phyloP scores from a whole-genome alignment of 2,113 vertebrate genomes.

The Regulus satrapa region DNA sequence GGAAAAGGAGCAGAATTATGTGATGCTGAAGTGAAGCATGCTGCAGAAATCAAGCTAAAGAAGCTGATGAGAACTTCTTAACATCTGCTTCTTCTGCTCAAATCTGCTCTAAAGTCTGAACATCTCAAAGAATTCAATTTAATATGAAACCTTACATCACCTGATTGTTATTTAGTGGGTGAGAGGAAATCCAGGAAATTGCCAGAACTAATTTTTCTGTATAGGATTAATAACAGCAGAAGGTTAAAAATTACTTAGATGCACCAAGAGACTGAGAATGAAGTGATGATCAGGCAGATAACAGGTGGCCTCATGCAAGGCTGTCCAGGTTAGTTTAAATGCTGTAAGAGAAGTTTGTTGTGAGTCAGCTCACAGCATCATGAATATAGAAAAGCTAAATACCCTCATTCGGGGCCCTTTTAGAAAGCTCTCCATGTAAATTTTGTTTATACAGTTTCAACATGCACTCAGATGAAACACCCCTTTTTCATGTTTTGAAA shows the following conservation, averaged over 20 bases:
- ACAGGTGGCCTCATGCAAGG: neutral
- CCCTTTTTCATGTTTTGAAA: slow-evolving; percentile 51
- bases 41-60: slow-evolving; percentile 2
- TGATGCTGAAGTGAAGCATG: neutral
- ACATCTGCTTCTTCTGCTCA: slow-evolving; percentile 11
- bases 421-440: slow-evolving; percentile 45
- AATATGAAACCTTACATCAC: neutral
- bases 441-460: slow-evolving; percentile 56
- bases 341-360: slow-evolving; percentile 23
- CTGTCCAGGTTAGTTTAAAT: slow-evolving; percentile 6
- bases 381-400: slow-evolving; percentile 38
- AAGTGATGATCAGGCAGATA: slow-evolving; percentile 44
- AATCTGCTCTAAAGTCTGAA: slow-evolving; percentile 8
- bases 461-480: slow-evolving; percentile 47
- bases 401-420: neutral
- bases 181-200: slow-evolving; percentile 28
- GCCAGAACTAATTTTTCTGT: slow-evolving; percentile 38
- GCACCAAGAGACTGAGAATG: slow-evolving; percentile 8
- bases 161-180: slow-evolving; percentile 24
- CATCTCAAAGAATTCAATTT: slow-evolving; percentile 5
- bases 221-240: slow-evolving; percentile 22
- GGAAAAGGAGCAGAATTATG: neutral
- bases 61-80: slow-evolving; percentile 11
- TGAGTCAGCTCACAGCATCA: neutral
- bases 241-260: neutral